Evolutionary conservation across 1,140 invertebrate genomes (phyloP).

Genomic region (Sycophila sp.): DNA sequence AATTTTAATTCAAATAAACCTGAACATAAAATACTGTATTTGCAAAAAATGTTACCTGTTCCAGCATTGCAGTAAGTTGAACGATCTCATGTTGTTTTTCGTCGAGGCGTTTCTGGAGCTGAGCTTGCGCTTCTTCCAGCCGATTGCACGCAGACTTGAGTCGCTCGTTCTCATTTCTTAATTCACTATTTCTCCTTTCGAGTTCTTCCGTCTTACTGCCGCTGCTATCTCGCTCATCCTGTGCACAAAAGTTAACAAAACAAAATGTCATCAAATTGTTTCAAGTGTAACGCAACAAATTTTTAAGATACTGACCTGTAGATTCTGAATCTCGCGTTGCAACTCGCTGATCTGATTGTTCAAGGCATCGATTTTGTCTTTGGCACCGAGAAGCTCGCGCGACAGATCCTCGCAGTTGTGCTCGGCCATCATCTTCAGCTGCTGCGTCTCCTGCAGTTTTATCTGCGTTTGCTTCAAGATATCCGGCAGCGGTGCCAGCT

Average conservation of each 20-base stretch:
- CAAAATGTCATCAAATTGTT: too few relatives aligned
- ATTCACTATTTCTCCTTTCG: constrained; percentile 65
- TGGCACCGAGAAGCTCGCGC: constrained; percentile 67
- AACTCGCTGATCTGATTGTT: constrained; percentile 51
- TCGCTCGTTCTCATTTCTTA: constrained; percentile 66
- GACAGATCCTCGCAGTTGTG: constrained; percentile 71
- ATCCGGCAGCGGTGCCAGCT: constrained; percentile 77
- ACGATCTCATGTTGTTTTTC: constrained; percentile 66
- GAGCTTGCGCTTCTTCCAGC: constrained; percentile 53
- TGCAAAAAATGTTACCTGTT: constrained; percentile 57
- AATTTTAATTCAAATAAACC: neutral
- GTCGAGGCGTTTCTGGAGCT: constrained; percentile 55
- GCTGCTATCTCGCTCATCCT: constrained; percentile 54
- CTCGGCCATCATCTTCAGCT: constrained; percentile 71
- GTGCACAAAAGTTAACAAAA: too few relatives aligned
- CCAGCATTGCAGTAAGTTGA: constrained; percentile 74
- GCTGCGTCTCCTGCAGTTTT: constrained; percentile 76
- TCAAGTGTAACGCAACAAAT: neutral
- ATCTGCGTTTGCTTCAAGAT: constrained; percentile 78
- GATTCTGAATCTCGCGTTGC: constrained; percentile 48
- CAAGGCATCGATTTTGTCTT: constrained; percentile 66
- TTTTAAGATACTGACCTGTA: constrained; percentile 43
- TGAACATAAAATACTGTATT: neutral
- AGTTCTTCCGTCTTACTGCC: constrained; percentile 65
- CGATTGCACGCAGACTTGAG: constrained; percentile 61